Percentiles rank a stretch among this genome's conserved stretches.
Conservation (phyloP, 2,797 vertebrate genomes). For the Hyperoplus lanceolatus region DNA sequence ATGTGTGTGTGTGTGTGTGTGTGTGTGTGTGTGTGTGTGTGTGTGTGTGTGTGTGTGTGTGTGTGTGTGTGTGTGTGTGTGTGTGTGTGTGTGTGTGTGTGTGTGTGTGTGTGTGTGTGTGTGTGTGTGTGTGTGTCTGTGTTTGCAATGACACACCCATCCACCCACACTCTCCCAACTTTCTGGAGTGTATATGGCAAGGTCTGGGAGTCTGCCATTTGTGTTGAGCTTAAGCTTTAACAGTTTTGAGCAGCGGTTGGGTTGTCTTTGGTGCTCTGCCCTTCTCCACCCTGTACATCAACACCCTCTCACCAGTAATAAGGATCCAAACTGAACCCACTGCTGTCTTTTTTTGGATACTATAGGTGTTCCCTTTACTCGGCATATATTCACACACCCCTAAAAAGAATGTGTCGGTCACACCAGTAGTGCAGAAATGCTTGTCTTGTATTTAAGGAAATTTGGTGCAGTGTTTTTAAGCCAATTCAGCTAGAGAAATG, state of each 20-base stretch:
- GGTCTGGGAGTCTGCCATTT: constrained; percentile 49
- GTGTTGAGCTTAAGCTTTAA: constrained; percentile 64
- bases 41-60: too few relatives aligned
- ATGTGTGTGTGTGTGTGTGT: constrained; percentile 18
- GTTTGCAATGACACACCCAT: constrained; percentile 72
- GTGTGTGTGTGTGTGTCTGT: too few relatives aligned
- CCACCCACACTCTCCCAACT: constrained; percentile 65
- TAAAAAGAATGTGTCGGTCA: constrained; percentile 27
- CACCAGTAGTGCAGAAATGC: not conserved
- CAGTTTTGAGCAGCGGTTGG: constrained; percentile 59
- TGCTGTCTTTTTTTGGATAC: constrained; percentile 28
- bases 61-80: too few relatives aligned
- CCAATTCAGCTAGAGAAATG: too few relatives aligned
- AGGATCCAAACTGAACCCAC: constrained; percentile 32
- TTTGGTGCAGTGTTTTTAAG: constrained; percentile 19
- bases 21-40: too few relatives aligned
- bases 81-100: too few relatives aligned
- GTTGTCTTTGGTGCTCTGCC: constrained; percentile 61
- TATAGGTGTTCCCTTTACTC: constrained; percentile 48
- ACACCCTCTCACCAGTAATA: constrained; percentile 35
- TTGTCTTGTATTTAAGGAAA: not conserved
- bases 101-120: too few relatives aligned
- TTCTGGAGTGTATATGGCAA: constrained; percentile 53
- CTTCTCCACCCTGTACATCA: constrained; percentile 69
- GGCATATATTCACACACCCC: constrained; percentile 26